phyloP scores from a whole-genome alignment of 2,888 invertebrate species.

The Tachina grossa region DNA sequence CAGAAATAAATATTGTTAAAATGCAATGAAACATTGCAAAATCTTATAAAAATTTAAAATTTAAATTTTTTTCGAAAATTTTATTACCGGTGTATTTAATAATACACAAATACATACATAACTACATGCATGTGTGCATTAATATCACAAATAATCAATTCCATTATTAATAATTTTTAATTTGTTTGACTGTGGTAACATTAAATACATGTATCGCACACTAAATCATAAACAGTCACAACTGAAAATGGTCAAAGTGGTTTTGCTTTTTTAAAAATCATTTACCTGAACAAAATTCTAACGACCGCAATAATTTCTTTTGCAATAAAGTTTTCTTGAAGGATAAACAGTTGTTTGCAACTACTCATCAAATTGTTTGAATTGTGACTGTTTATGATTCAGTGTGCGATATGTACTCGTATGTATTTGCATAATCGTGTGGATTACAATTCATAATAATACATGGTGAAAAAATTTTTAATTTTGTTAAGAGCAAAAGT shows the following conservation, averaged over 20 bases:
- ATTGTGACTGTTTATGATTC: too few species aligned
- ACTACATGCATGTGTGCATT: background rate
- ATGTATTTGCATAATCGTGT: constrained; percentile 52
- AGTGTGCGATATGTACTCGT: too few species aligned
- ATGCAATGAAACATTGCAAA: background rate
- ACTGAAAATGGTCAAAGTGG: too few species aligned
- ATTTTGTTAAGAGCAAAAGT: constrained; percentile 13
- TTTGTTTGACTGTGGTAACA: background rate
- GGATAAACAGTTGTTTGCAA: too few species aligned
- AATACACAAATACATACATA: background rate
- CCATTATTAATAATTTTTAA: too few species aligned
- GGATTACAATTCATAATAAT: constrained; percentile 15
- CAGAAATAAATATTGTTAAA: too few species aligned
- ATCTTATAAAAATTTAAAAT: background rate
- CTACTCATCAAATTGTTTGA: too few species aligned
- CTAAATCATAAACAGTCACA: too few species aligned
- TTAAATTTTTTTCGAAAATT: background rate
- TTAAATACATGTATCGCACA: constrained; percentile 11
- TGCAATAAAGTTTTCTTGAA: too few species aligned
- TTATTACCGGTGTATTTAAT: background rate
- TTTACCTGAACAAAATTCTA: too few species aligned
- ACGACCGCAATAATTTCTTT: too few species aligned
- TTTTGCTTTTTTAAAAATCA: too few species aligned
- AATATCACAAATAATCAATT: constrained; percentile 1
- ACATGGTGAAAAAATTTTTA: constrained; percentile 9